Base-by-base conservation (phyloP, 2,113 vertebrate genomes). In the Platichthys flesus region DNA sequence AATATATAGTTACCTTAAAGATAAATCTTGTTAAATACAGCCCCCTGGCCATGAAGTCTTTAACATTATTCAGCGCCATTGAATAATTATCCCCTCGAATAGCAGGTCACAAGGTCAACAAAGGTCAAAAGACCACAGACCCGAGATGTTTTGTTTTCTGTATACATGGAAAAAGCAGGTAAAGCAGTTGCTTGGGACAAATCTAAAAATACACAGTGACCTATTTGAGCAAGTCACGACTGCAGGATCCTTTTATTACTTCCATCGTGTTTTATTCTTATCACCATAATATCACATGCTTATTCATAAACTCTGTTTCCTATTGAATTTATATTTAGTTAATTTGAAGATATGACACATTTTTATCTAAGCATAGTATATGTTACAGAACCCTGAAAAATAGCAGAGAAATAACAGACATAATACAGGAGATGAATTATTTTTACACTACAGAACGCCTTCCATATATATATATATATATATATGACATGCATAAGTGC, bases 121-220 rank as follows among this genome's bases (percentile, higher is more conserved):
- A 42, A 71, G 67, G 86, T 88, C 61, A 74, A 83, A 56, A 67
- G 56, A 76, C 58, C 21, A 69, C 26, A 58, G 59, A 71, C 54
- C 26, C 35, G 26, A n/a, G 20, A 81, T 72, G 28, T n/a, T 31
- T 72, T 74, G 57, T 68, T 73, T 42, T 71, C 79, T 66, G 73
- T 78, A 40, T 72, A 60, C 51, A 45, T 78, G 65, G 40, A 80
- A 60, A 74, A 26, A 69, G 52, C 60, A 24, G 45, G 75, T 35
- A 73, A 58, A 37, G 60, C 76, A 85, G 76, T 75, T 85, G 82
- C 51, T 77, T 56, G 1, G 84, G 85, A 76, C 54, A 82, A 35
- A 61, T 74, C 82, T 88, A 82, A 86, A 84, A 85, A 87, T 85
- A 87, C 6, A 40, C 57, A 5, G 31, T 42, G 21, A 54, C n/a